Evolutionary conservation across 2,113 vertebrate species (phyloP).

Genomic region (Carlito syrichta): DNA sequence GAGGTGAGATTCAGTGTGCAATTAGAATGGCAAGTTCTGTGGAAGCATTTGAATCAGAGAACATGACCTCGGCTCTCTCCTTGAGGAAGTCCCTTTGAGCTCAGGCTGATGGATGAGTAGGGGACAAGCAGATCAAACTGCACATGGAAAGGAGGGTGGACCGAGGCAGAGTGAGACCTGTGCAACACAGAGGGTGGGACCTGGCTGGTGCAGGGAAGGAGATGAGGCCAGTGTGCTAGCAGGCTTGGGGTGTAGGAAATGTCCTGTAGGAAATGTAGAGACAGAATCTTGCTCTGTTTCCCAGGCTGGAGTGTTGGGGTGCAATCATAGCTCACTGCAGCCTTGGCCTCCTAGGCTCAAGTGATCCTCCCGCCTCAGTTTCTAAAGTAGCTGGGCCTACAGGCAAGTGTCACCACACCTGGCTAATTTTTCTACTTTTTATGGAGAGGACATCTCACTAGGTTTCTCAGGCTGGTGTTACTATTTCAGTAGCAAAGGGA

Average conservation of each 20-base stretch:
- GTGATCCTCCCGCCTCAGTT: not conserved
- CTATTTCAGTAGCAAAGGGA: not conserved
- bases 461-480: not conserved
- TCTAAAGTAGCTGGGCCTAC: not conserved
- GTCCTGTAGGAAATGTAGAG: no score
- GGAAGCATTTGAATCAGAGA: not conserved
- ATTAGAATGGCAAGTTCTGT: not conserved
- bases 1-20: not conserved
- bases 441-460: not conserved
- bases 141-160: not conserved
- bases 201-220: not conserved
- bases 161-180: not conserved
- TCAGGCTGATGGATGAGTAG: not conserved
- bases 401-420: not conserved
- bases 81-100: not conserved
- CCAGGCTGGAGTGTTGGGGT: not conserved
- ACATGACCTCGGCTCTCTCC: not conserved
- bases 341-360: not conserved
- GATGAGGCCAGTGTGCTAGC: not conserved
- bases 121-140: not conserved
- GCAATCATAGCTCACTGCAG: not conserved
- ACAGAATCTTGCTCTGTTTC: not conserved
- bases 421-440: not conserved
- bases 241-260: no score
- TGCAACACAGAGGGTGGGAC: not conserved